phyloP scores from a whole-genome alignment of 1,140 invertebrate species.

The Drosophila suzukii region DNA sequence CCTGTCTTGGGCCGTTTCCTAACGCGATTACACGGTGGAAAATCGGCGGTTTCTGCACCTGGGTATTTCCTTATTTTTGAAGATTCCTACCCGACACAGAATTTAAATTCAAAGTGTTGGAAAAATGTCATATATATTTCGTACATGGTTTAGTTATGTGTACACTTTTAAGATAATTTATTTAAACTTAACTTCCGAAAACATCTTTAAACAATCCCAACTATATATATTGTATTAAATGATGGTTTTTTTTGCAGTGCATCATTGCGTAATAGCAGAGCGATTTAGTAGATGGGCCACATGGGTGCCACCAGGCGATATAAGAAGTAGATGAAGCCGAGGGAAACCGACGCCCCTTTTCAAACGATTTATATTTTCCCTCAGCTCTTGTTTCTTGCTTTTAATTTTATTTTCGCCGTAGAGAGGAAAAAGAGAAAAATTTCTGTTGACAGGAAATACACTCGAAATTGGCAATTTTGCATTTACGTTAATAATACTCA shows the following conservation, averaged over 20 bases:
- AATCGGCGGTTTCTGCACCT: background rate
- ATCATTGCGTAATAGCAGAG: constrained; percentile 56
- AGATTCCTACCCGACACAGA: background rate
- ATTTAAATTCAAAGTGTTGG: background rate
- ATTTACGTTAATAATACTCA: constrained; percentile 85
- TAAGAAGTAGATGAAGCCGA: constrained; percentile 12
- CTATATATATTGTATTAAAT: no score
- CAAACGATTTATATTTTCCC: constrained; percentile 23
- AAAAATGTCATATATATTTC: no score
- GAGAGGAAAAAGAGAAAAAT: constrained; percentile 57
- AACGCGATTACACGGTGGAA: constrained; percentile 10
- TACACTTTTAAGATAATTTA: no score
- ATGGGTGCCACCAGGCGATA: constrained; percentile 54
- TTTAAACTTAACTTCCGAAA: no score
- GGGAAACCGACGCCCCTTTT: constrained; percentile 29
- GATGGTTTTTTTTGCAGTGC: background rate
- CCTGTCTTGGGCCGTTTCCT: constrained; percentile 20
- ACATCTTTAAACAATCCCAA: no score
- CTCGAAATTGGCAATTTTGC: constrained; percentile 85
- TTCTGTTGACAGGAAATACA: constrained; percentile 85
- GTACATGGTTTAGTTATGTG: no score
- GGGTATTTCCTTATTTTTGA: no score
- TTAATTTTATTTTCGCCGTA: constrained; percentile 52
- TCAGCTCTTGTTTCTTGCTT: constrained; percentile 2
- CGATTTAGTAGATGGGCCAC: constrained; percentile 59